Evolutionary conservation across 2,888 invertebrate species (phyloP), one percentile per base, ranked within the genome.

Genomic region (Rhyacophila evoluta): DNA sequence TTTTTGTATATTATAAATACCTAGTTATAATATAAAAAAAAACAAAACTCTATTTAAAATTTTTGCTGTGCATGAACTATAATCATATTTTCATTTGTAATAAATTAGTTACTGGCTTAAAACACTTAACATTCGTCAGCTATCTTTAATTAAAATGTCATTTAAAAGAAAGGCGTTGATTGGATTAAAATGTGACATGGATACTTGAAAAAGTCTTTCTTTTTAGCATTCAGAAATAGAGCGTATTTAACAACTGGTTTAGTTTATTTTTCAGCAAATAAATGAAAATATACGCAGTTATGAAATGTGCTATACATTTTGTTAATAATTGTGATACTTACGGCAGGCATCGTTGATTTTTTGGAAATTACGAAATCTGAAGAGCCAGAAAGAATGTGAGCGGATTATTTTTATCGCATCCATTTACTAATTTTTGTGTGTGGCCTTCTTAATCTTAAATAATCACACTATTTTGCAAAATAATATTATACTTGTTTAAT

Each of bases 331-430:
- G 55, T 55, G 55, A 55, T 55, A 55, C 55, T 19, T 55, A 55
- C 12, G 55, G 78, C 68, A 79, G 76, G 79, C 81, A 78, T 81
- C 77, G 81, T 19, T 81, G 79, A 38, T 79, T 79, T 79, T n/a
- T 75, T 75, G 75, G 74, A 73, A 72, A 79, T 78, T 75, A 75
- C 72, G 72, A 81, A 78, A 79, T 37, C 27, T 36, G 72, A 55
- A 55, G 72, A 67, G 69, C 76, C 79, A 38, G 39, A 72, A 79
- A 79, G 75, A 81, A 81, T 81, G 81, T 79, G 79, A 81, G 77
- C 68, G 81, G 75, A 55, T 72, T 73, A 69, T 70, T 81, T 76
- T 55, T 55, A 55, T 55, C 25, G 36, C 39, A n/a, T 38, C 8
- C 39, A 78, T 73, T 73, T 36, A 77, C 73, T 77, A 72, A 25